Evolutionary conservation across 2,888 invertebrate genomes (phyloP), one percentile per base, ranked within the genome.

Genomic region (Prosapia bicincta): DNA sequence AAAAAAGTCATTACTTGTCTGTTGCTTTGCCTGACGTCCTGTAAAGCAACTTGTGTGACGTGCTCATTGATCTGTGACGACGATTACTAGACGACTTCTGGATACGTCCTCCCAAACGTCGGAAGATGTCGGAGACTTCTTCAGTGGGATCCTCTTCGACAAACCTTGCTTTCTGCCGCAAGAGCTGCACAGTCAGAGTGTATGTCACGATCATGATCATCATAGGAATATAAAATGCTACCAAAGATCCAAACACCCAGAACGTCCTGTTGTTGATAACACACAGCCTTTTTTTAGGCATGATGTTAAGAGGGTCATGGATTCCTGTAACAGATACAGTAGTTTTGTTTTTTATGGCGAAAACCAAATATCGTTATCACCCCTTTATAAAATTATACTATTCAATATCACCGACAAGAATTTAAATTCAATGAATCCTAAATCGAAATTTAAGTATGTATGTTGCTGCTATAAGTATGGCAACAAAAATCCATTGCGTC

Each of bases 211-310:
- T 93, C 98, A 98, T 98, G 81, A 95, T 94, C 80, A 96, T 87
- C 92, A 98, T 95, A 5, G 98, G 98, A 80, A 98, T 93, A 88
- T 97, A 97, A 87, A 98, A 98, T 38, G 97, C 95, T 75, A 96
- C 92, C 83, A 97, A 86, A 0, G 97, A 97, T 24, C 97, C 98
- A 84, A 96, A 95, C 72, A 96, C 92, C 88, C 95, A 94, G 85
- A 95, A 95, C 30, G 93, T 88, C 3, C 93, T 87, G 85, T 95
- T 94, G 87, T 94, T 94, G 84, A 95, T 95, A 77, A 92, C 93
- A 85, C 95, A 95, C 75, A 89, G 85, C 66, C 90, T 88, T 67
- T 91, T 90, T 72, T 90, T 88, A 6, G 94, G 94, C 93, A 94
- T 94, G 81, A 94, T 93, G 85, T 94, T 94, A 78, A 87, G 86